These are phyloP conservation scores for Agonopterix arenella DNA, from an alignment of 2,888 invertebrate species.

Conservation along the genomic window DNA sequence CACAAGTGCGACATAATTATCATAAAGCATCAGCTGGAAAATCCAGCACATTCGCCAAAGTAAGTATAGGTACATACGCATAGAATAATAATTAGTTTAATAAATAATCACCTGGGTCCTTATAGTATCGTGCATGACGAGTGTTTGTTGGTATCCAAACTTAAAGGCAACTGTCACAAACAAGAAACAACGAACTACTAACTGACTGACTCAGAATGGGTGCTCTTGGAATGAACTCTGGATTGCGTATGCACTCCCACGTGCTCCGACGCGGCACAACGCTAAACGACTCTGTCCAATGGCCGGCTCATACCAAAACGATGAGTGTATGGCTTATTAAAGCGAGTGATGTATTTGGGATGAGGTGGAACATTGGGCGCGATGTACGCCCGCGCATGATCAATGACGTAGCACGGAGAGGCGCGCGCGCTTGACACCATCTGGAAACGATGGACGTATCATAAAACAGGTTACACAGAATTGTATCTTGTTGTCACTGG, in stretches of 20 bases:
- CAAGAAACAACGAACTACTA: slow-evolving; percentile 38
- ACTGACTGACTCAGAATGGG: slow-evolving; percentile 23
- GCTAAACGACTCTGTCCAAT: slow-evolving; percentile 20
- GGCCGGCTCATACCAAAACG: slow-evolving; percentile 21
- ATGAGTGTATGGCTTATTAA: slow-evolving; percentile 22
- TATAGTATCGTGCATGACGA: slow-evolving; percentile 41
- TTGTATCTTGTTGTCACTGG: background rate
- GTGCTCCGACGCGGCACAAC: slow-evolving; percentile 6
- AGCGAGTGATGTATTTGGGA: slow-evolving; percentile 34
- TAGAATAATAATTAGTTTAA: no score
- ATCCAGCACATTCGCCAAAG: no score
- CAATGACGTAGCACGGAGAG: slow-evolving; percentile 35
- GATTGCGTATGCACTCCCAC: slow-evolving; percentile 20
- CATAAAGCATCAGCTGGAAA: no score
- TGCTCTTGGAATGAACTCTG: slow-evolving; percentile 19
- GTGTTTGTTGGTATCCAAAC: slow-evolving; percentile 6
- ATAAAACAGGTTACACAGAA: background rate
- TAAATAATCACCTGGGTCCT: slow-evolving; percentile 32
- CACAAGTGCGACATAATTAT: no score
- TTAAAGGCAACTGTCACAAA: slow-evolving; percentile 19
- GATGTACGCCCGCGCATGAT: slow-evolving; percentile 19
- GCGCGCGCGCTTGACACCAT: slow-evolving; percentile 25
- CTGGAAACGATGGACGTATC: slow-evolving; percentile 28
- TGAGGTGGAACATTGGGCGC: slow-evolving; percentile 7
- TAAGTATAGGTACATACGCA: no score